A percentile compares a stretch with the other conserved stretches of the same genome.
Evolutionary conservation across 2,113 vertebrate genomes (phyloP).

Genomic region (Parotia lawesii): DNA sequence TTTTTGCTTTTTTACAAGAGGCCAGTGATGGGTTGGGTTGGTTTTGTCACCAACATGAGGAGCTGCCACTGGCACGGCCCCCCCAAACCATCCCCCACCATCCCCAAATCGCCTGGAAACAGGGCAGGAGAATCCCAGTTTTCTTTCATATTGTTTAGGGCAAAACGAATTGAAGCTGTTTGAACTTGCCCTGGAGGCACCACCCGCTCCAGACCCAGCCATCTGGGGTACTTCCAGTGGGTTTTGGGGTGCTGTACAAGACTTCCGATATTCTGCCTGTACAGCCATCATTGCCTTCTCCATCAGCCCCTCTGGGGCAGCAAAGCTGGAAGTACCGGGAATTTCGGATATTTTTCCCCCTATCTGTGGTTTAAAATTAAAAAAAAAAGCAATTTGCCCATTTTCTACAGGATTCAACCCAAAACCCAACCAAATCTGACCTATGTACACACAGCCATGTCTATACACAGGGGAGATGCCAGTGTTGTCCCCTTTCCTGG

Average conservation of each 20-base stretch:
- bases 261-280: slow-evolving; percentile 1
- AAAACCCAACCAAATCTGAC: neutral
- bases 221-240: slow-evolving; percentile 50
- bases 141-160: neutral
- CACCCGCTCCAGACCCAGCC: neutral
- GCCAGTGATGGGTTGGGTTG: neutral
- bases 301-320: slow-evolving; percentile 20
- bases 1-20: neutral
- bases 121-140: slow-evolving; percentile 22
- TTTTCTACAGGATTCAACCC: slow-evolving; percentile 16
- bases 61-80: neutral
- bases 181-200: neutral
- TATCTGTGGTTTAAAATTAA: neutral
- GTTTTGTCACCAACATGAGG: neutral
- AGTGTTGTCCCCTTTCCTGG: neutral
- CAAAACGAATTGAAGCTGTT: slow-evolving; percentile 38
- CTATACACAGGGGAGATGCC: neutral
- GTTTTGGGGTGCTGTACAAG: slow-evolving; percentile 50
- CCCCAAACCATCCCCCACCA: too few relatives aligned
- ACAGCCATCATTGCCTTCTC: slow-evolving; percentile 35
- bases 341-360: neutral
- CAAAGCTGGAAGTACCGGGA: slow-evolving; percentile 37
- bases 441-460: neutral
- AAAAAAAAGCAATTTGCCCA: neutral
- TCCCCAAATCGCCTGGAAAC: slow-evolving; percentile 29